Evolutionary conservation across 2,888 invertebrate species (phyloP).

Genomic region (Chalcis sispes): DNA sequence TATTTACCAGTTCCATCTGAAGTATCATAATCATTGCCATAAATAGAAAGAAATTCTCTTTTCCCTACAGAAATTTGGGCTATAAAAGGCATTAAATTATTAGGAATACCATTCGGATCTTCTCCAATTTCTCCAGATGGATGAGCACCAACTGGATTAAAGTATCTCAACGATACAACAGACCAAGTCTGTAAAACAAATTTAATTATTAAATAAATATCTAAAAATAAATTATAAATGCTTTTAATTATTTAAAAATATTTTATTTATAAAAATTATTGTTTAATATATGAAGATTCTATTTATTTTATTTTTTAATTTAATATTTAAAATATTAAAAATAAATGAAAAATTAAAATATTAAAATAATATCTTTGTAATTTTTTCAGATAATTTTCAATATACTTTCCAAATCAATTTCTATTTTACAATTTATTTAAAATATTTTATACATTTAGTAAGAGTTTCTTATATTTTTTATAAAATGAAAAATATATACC

Average conservation of each 20-base stretch:
- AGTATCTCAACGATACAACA: constrained; percentile 91
- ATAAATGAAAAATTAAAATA: too few relatives aligned
- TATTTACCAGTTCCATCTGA: constrained; percentile 89
- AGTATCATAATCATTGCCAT: constrained; percentile 92
- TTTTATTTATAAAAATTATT: too few relatives aligned
- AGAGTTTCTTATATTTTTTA: too few relatives aligned
- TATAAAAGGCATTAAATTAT: constrained; percentile 96
- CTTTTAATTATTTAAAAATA: too few relatives aligned
- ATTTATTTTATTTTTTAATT: too few relatives aligned
- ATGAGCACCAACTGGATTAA: constrained; percentile 97
- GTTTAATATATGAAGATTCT: too few relatives aligned
- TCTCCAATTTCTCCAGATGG: constrained; percentile 93
- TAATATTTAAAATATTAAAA: too few relatives aligned
- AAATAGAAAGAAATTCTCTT: constrained; percentile 85
- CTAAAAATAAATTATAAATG: not conserved
- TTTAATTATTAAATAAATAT: not conserved
- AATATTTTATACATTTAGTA: too few relatives aligned
- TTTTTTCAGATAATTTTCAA: too few relatives aligned
- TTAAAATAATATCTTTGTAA: not conserved
- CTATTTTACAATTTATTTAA: constrained; percentile 11
- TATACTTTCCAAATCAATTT: not conserved
- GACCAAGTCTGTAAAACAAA: constrained; percentile 81
- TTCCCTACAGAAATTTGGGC: constrained; percentile 94
- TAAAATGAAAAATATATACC: constrained; percentile 76
- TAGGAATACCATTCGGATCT: constrained; percentile 93